Evolutionary conservation across 2,113 vertebrate genomes (phyloP), one percentile per base, ranked within the genome.

Genomic region (Microtus ochrogaster): DNA sequence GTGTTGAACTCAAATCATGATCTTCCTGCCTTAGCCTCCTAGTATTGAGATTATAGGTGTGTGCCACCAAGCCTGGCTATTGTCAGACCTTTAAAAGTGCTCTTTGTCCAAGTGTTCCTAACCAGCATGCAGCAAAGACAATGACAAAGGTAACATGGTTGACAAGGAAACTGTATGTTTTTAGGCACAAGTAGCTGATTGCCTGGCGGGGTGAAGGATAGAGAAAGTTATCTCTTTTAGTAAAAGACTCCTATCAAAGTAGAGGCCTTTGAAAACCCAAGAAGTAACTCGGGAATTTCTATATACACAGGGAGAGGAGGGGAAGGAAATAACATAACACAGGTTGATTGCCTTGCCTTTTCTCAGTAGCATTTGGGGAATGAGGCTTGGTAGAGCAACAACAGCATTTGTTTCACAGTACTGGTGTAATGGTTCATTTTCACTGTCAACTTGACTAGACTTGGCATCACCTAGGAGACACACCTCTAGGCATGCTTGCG

Each of bases 201-300:
- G 66, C 10, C 22, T n/a, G n/a, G 44, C 3, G 68, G 10, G 36
- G 41, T 44, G 28, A 81, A 65, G 17, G 16, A n/a, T 84, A 44
- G 72, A 96, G 52, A 49, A 77, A 66, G 21, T 84, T 91, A 16
- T 94, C n/a, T 84, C 55, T 96, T 83, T 96, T 22, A 28, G 70
- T 47, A n/a, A 93, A 91, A 63, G 7, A 79, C 33, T 78, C 22
- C 5, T 81, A 52, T 74, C 68, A 74, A 61, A 84, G 28, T 73
- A 58, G 30, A 52, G 44, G 36, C 39, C 39, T 47, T 52, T 82
- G 58, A 90, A 85, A 44, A 77, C 66, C 44, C 17, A 74, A 28
- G 66, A 84, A 70, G 87, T 4, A 39, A 88, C 39, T 91, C 9
- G 73, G 88, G 21, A 92, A 96, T 90, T 92, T 94, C 41, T 94